Base-by-base conservation (phyloP, 2,113 vertebrate genomes). In the Odontophorus gujanensis region DNA sequence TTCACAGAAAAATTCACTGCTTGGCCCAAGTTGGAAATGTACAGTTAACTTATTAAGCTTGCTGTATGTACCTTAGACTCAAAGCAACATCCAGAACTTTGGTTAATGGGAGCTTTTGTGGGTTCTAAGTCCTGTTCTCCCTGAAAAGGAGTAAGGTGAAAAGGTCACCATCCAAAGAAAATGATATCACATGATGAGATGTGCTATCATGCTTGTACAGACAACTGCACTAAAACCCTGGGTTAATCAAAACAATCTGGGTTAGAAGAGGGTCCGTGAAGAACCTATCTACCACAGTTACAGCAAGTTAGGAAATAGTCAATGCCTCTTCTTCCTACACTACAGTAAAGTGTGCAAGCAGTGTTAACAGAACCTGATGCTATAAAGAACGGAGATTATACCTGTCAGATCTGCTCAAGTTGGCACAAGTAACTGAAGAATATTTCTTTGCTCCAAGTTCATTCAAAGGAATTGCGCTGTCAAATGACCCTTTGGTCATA, bases 181-280 rank as follows among this genome's bases (percentile, higher is more conserved):
- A 28, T 38, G 28, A 67, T 2, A 17, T n/a, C 0, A 0, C 4
- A 2, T 6, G 24, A 55, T 32, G 20, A 22, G 24, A 61, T 28
- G 26, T 58, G 81, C 22, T 20, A 24, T 32, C 51, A 51, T 1
- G 1, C 26, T 28, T 38, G 43, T 50, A 61, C 61, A 34, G 0
- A 5, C 34, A 62, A 4, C 1, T 67, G 50, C 19, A 11, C 34
- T 42, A 21, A 20, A 58, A 45, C 45, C 32, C 17, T n/a, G 8
- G 32, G 26, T 24, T 5, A 71, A 21, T 76, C 22, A 71, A 34
- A 62, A n/a, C n/a, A 9, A 59, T 15, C 36, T n/a, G 48, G 7
- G 12, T 28, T 45, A 69, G 36, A 63, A 65, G 62, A 43, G 4
- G 8, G 14, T 59, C 58, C 45, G 6, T 8, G 10, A 65, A 51